Percentiles rank a stretch among this genome's conserved stretches.
Conservation (phyloP, 35 echinoderm and acorn worm species). For the Lytechinus variegatus region DNA sequence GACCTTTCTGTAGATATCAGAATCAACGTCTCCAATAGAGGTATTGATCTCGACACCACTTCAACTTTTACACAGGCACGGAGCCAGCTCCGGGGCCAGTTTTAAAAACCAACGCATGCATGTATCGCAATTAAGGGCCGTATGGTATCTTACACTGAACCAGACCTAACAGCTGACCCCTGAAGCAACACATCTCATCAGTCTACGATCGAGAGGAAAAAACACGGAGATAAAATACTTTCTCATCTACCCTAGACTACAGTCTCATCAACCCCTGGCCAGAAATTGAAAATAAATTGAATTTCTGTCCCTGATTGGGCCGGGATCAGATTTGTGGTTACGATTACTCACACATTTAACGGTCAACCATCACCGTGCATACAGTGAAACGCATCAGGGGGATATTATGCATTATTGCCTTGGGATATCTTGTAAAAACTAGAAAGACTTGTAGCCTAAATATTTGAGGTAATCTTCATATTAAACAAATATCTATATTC, state of each 20-base stretch:
- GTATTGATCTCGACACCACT: too few relatives aligned
- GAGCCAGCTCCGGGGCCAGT: too few relatives aligned
- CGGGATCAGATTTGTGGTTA: constrained; percentile 8
- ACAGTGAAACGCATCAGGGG: not conserved
- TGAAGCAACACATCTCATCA: not conserved
- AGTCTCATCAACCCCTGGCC: not conserved
- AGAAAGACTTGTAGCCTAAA: not conserved
- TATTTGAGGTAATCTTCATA: too few relatives aligned
- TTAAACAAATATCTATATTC: too few relatives aligned
- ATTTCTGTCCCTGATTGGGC: constrained; percentile 22
- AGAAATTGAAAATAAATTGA: constrained; percentile 45
- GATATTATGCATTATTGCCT: not conserved
- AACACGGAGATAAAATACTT: not conserved
- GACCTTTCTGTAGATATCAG: too few relatives aligned
- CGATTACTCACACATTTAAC: constrained; percentile 1
- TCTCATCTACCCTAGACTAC: not conserved
- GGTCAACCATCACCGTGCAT: not conserved
- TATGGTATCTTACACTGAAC: not conserved
- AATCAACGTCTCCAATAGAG: too few relatives aligned
- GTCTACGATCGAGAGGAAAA: not conserved
- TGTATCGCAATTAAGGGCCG: too few relatives aligned
- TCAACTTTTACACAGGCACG: too few relatives aligned
- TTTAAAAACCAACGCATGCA: too few relatives aligned
- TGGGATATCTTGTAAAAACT: not conserved
- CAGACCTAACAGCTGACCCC: not conserved